These are phyloP conservation scores for Halcyon chelicuti DNA, from an alignment of 2,797 vertebrate species.

Conservation along the genomic window DNA sequence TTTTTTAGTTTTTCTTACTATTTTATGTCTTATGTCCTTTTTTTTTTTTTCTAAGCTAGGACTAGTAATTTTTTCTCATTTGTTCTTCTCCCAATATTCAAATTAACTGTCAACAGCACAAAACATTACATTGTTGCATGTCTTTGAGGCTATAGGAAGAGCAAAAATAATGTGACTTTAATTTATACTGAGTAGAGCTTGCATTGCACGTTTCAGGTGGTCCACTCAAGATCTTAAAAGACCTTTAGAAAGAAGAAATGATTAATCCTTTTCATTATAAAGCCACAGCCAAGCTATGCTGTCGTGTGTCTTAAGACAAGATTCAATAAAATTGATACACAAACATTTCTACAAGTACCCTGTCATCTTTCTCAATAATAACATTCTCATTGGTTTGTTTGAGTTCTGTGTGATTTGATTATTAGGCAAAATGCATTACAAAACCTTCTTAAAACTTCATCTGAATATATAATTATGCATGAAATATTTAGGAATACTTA, in stretches of 20 bases:
- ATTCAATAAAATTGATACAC: background rate
- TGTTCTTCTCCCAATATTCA: background rate
- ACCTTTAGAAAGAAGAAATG: background rate
- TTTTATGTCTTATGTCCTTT: background rate
- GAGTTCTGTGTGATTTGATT: conserved; percentile 47
- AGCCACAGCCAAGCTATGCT: background rate
- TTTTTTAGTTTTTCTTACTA: background rate
- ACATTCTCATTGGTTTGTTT: background rate
- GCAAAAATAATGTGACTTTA: background rate
- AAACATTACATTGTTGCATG: background rate
- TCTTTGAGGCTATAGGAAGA: background rate
- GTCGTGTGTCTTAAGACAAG: background rate
- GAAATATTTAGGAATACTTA: conserved; percentile 70
- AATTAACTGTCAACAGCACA: background rate
- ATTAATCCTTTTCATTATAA: background rate
- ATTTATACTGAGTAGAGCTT: background rate
- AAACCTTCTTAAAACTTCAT: conserved; percentile 19
- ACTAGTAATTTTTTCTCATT: background rate
- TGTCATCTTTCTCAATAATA: background rate
- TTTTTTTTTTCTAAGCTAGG: background rate
- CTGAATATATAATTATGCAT: conserved; percentile 35
- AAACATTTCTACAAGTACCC: background rate
- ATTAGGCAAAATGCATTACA: conserved; percentile 53
- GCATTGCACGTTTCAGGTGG: background rate
- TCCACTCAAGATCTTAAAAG: background rate